Base-by-base conservation (phyloP, 2,888 invertebrate genomes). In the Sepiola atlantica region DNA sequence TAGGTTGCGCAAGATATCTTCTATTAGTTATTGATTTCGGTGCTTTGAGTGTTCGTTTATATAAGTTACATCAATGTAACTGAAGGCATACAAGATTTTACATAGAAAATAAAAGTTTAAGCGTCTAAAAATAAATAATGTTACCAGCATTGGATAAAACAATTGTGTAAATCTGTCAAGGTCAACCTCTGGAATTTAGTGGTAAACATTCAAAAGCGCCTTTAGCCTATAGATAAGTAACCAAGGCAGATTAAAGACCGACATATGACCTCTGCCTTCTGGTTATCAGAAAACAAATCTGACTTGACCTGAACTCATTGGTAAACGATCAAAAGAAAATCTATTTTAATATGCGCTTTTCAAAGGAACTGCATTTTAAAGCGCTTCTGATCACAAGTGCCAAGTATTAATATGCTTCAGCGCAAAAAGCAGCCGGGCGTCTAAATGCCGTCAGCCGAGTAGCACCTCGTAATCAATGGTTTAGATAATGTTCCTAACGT, bases 401-500 rank as follows among this genome's bases (percentile, higher is more conserved):
- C 77, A 77, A 77, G 77, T 77, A 77, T 77, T 77, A n/a, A 77
- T n/a, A 77, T 77, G 77, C n/a, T 77, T 77, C 77, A n/a, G 16
- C n/a, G 32, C 77, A 18, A 77, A 45, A 77, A 32, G 1, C 77
- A n/a, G 10, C n/a, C 77, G 16, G n/a, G 77, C 77, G 77, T 77
- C n/a, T 77, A n/a, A 77, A 77, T n/a, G 77, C 77, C 21, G 77
- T 4, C 77, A 14, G n/a, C 77, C 77, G n/a, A 32, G n/a, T 21
- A 77, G n/a, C 14, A 77, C 3, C 3, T 16, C 12, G n/a, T 32
- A 77, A 77, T 77, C 77, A 77, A n/a, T 77, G 77, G 77, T 77
- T n/a, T n/a, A 32, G n/a, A 77, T 77, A n/a, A 77, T n/a, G 32
- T 77, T 77, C 32, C 77, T 77, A n/a, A 16, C n/a, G 77, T 77